Conservation (phyloP, 2,113 vertebrate genomes). For the Xyrauchen texanus region DNA sequence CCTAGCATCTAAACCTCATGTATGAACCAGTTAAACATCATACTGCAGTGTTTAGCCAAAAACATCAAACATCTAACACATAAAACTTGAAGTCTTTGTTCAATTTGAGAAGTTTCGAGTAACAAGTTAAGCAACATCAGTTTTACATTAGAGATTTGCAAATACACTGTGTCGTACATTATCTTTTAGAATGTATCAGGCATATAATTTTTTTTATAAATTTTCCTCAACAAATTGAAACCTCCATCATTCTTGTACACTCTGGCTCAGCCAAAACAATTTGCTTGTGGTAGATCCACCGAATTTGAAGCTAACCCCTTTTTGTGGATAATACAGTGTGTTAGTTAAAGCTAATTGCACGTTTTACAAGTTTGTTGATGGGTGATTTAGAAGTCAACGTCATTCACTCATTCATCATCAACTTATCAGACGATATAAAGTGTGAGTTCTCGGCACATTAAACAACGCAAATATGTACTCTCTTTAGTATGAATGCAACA, state of each 20-base stretch:
- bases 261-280: background rate
- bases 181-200: too few species aligned
- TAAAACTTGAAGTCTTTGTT: conserved; percentile 9
- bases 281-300: background rate
- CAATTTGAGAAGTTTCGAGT: background rate
- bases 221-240: too few species aligned
- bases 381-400: background rate
- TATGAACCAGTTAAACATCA: background rate
- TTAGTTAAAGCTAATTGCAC: conserved; percentile 7
- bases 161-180: too few species aligned
- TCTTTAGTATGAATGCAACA: background rate
- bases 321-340: conserved; percentile 1
- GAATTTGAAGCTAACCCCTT: background rate
- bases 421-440: background rate
- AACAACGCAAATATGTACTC: too few species aligned
- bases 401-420: background rate
- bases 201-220: too few species aligned
- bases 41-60: conserved; percentile 61
- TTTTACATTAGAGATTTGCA: background rate
- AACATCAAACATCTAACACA: background rate
- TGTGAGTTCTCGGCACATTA: background rate
- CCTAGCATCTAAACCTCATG: background rate
- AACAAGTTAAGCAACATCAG: background rate
- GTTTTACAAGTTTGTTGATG: background rate
- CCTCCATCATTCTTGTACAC: conserved; percentile 57